Conservation (phyloP, 2,113 vertebrate genomes). For the Suncus etruscus region DNA sequence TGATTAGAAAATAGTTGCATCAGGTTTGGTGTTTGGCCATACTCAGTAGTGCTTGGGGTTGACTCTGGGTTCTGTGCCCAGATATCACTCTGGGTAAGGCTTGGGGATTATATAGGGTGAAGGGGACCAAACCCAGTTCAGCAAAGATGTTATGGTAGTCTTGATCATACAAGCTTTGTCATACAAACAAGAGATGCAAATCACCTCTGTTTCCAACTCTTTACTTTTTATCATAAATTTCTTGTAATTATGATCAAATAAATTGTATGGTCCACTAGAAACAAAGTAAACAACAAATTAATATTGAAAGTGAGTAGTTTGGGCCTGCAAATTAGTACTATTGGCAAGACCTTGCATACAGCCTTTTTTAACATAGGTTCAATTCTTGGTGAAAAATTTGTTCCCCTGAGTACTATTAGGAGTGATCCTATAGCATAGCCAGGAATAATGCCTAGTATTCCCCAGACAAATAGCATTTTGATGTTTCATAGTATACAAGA, state of each 20-base stretch:
- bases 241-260: not conserved
- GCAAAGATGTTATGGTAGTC: not conserved
- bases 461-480: not conserved
- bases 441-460: not conserved
- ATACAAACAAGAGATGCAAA: not conserved
- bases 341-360: too few relatives aligned
- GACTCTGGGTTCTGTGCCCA: too few relatives aligned
- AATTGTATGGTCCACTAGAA: not conserved
- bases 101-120: too few relatives aligned
- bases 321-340: too few relatives aligned
- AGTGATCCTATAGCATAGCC: too few relatives aligned
- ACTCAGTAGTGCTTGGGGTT: too few relatives aligned
- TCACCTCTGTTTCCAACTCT: not conserved
- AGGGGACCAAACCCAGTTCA: too few relatives aligned
- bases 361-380: too few relatives aligned
- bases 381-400: too few relatives aligned
- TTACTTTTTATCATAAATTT: conserved; percentile 38
- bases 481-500: conserved; percentile 21
- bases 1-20: not conserved
- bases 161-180: not conserved
- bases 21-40: not conserved
- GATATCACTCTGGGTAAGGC: too few relatives aligned
- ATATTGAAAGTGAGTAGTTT: not conserved
- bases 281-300: not conserved
- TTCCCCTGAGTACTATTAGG: too few relatives aligned